These are phyloP conservation scores for Brassicogethes aeneus DNA, from an alignment of 2,888 invertebrate species.

Conservation along the genomic window DNA sequence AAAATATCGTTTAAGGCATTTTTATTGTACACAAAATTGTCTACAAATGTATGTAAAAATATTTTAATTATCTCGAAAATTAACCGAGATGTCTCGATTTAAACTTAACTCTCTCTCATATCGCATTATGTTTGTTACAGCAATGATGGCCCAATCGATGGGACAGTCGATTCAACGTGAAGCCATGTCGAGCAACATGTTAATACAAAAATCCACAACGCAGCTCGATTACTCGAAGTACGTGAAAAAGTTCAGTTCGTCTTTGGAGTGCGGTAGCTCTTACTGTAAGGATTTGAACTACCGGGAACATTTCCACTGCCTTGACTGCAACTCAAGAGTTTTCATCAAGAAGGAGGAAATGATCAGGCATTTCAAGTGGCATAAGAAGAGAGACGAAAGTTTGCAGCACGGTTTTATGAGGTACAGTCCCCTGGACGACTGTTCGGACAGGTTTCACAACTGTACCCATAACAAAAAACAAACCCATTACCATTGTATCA, in stretches of 20 bases:
- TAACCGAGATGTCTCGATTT: too few species aligned
- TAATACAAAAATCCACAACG: slow-evolving; percentile 53
- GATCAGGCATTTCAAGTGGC: slow-evolving; percentile 98
- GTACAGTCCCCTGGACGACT: slow-evolving; percentile 93
- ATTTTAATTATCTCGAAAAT: too few species aligned
- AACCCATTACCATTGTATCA: slow-evolving; percentile 96
- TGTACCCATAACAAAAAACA: slow-evolving; percentile 92
- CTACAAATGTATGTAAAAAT: too few species aligned
- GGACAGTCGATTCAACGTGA: slow-evolving; percentile 37
- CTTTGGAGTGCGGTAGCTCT: slow-evolving; percentile 73
- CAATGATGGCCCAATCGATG: slow-evolving; percentile 46
- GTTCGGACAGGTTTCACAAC: slow-evolving; percentile 57
- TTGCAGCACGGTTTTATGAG: slow-evolving; percentile 87
- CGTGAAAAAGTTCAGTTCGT: slow-evolving; percentile 74
- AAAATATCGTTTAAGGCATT: too few species aligned
- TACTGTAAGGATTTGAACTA: slow-evolving; percentile 85
- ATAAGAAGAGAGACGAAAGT: slow-evolving; percentile 95
- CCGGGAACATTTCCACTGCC: slow-evolving; percentile 91
- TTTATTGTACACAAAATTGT: too few species aligned
- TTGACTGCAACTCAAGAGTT: slow-evolving; percentile 70
- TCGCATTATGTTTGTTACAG: too few species aligned
- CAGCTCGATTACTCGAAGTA: slow-evolving; percentile 82
- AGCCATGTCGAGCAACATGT: slow-evolving; percentile 45
- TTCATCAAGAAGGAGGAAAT: slow-evolving; percentile 98
- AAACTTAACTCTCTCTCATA: too few species aligned